Evolutionary conservation across 2,888 invertebrate species (phyloP).

Genomic region (Parnassius orleans): DNA sequence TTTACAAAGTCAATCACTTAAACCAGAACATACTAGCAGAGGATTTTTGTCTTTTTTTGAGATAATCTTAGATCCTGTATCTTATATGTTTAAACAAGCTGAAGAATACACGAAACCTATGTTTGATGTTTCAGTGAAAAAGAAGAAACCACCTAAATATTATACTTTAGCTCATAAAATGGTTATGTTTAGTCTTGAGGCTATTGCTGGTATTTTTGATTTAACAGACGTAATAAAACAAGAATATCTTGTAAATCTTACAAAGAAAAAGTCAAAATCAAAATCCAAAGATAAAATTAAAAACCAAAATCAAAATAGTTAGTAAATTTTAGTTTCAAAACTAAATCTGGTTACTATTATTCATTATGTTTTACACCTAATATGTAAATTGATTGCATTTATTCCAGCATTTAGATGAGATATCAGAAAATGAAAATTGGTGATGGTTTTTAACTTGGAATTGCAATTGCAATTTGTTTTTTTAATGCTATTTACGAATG

Average conservation of each 20-base stretch:
- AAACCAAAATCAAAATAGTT: constrained; percentile 29
- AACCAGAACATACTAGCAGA: constrained; percentile 30
- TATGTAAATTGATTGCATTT: constrained; percentile 40
- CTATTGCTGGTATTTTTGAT: constrained; percentile 57
- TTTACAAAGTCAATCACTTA: background rate
- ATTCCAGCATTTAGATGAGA: constrained; percentile 33
- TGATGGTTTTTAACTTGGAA: constrained; percentile 36
- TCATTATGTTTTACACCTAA: background rate
- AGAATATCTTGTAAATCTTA: constrained; percentile 35
- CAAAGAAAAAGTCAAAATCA: constrained; percentile 33
- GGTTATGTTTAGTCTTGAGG: constrained; percentile 56
- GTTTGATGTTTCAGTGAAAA: constrained; percentile 46
- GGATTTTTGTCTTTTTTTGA: constrained; percentile 46
- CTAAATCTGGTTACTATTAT: background rate
- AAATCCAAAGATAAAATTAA: constrained; percentile 32
- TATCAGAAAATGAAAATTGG: constrained; percentile 33
- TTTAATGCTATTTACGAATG: background rate
- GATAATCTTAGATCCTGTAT: constrained; percentile 45
- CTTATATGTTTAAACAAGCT: constrained; percentile 43
- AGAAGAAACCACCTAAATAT: constrained; percentile 52
- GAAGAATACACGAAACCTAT: constrained; percentile 49
- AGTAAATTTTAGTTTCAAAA: constrained; percentile 24
- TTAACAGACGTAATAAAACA: constrained; percentile 49
- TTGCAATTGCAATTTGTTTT: background rate
- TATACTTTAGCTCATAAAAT: constrained; percentile 57